phyloP scores from a whole-genome alignment of 2,113 vertebrate species.

The Phrynosoma blainvillii region DNA sequence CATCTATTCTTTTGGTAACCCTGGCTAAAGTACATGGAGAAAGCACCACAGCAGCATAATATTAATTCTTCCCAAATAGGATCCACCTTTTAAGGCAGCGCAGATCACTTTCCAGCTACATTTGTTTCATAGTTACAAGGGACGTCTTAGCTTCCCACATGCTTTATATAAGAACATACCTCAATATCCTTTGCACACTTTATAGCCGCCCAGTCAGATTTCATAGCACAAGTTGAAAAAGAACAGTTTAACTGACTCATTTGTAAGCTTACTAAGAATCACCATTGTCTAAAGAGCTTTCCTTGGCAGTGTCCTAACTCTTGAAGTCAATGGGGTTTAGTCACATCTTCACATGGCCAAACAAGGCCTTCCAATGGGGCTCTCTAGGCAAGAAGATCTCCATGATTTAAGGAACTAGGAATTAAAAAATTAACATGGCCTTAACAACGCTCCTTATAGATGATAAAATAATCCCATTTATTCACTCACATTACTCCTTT shows the following conservation, averaged over 20 bases:
- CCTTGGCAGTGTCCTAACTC: constrained; percentile 46
- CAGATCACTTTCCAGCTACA: background rate
- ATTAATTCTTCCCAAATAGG: background rate
- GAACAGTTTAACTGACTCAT: background rate
- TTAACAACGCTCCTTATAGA: background rate
- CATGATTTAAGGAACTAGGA: constrained; percentile 1
- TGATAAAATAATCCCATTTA: background rate
- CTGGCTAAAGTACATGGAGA: background rate
- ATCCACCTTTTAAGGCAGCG: background rate
- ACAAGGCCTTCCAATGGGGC: constrained; percentile 3
- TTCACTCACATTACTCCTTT: background rate
- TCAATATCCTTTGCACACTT: background rate
- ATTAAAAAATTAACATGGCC: background rate
- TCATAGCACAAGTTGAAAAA: background rate
- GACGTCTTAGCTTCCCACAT: background rate
- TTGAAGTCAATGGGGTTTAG: background rate
- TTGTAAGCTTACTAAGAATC: background rate
- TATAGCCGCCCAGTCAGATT: background rate
- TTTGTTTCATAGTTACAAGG: background rate
- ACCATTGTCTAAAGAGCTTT: background rate
- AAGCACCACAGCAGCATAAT: background rate
- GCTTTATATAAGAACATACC: background rate
- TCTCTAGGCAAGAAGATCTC: constrained; percentile 6
- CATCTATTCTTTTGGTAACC: background rate
- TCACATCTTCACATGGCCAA: background rate